A percentile compares a stretch with the other conserved stretches of the same genome.
phyloP scores from a whole-genome alignment of 2,797 vertebrate species.

The Sciurus carolinensis region DNA sequence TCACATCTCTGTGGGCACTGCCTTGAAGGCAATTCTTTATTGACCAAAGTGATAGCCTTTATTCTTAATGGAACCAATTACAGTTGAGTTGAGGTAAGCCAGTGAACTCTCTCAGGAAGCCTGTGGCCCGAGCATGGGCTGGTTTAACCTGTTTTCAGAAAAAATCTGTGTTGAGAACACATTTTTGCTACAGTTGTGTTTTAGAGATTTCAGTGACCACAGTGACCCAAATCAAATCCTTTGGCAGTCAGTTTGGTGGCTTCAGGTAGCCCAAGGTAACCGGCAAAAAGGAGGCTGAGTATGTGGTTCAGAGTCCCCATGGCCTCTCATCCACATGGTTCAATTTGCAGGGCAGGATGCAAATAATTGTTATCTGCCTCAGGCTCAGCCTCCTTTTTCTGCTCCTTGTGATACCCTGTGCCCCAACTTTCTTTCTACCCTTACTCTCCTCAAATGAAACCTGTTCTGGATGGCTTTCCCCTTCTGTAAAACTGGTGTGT shows the following conservation, averaged over 20 bases:
- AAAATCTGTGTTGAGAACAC: background rate
- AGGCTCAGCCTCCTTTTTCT: background rate
- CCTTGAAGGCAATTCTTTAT: background rate
- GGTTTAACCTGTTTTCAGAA: background rate
- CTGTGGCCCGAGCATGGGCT: background rate
- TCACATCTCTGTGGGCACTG: background rate
- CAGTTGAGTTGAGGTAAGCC: background rate
- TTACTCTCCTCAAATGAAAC: background rate
- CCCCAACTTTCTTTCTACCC: background rate
- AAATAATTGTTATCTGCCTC: background rate
- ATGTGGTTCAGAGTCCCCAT: background rate
- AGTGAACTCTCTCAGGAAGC: background rate
- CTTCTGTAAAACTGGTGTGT: background rate
- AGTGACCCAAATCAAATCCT: background rate
- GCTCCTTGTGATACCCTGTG: background rate
- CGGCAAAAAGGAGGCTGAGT: background rate
- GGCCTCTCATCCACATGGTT: background rate
- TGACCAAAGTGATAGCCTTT: background rate
- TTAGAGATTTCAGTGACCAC: slow-evolving; percentile 17
- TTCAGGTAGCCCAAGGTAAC: background rate
- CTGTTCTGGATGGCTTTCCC: background rate
- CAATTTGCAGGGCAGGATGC: background rate
- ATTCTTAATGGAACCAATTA: background rate
- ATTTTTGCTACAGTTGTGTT: background rate
- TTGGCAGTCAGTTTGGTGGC: too few species aligned